Evolutionary conservation across 1,140 invertebrate genomes (phyloP).

Genomic region (Bombus waltoni): DNA sequence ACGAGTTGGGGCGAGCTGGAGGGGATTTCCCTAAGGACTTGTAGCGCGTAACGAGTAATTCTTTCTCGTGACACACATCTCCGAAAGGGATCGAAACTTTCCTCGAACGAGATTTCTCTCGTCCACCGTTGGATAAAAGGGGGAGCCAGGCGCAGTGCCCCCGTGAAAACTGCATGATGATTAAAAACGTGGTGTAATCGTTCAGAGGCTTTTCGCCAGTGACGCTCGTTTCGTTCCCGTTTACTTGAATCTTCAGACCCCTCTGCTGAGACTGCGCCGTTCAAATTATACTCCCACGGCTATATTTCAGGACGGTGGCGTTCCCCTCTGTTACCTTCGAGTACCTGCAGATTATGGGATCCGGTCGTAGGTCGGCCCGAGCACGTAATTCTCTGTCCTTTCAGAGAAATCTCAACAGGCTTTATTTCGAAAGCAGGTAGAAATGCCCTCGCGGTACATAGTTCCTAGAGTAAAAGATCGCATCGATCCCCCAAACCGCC

Average conservation of each 20-base stretch:
- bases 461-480: background rate
- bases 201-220: background rate
- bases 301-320: background rate
- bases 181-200: background rate
- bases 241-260: background rate
- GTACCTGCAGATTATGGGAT: conserved; percentile 45
- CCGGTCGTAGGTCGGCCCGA: background rate
- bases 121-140: background rate
- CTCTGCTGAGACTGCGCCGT: too few species aligned
- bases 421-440: conserved; percentile 41
- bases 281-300: conserved; percentile 4
- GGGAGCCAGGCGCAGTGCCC: too few species aligned
- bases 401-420: conserved; percentile 39
- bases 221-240: background rate
- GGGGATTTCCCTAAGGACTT: conserved; percentile 22
- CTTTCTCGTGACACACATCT: background rate
- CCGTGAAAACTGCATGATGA: background rate
- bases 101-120: background rate
- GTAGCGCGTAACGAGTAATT: conserved; percentile 33
- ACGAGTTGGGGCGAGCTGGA: background rate
- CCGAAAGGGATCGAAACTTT: background rate
- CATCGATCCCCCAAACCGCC: background rate
- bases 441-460: background rate
- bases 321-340: background rate
- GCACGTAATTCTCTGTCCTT: conserved; percentile 51